Evolutionary conservation across 1,140 invertebrate genomes (phyloP).

Genomic region (Drosophila serrata): DNA sequence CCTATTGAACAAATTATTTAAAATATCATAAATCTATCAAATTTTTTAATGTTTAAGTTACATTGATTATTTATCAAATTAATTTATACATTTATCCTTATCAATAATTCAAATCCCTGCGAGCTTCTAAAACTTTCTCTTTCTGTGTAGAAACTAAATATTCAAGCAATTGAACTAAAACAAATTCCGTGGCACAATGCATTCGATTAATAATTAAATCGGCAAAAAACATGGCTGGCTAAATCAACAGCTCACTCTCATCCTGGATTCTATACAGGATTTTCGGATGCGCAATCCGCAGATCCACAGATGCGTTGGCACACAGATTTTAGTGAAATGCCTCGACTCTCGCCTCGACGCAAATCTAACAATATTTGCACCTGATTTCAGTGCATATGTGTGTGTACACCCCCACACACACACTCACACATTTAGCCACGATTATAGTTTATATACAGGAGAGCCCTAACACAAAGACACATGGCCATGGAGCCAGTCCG

Average conservation of each 20-base stretch:
- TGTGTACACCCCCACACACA: slow-evolving; percentile 8
- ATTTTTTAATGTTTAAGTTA: not conserved
- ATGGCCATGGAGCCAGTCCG: slow-evolving; percentile 34
- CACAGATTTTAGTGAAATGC: slow-evolving; percentile 39
- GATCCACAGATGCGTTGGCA: slow-evolving; percentile 31
- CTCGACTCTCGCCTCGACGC: slow-evolving; percentile 23
- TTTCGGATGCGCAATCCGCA: slow-evolving; percentile 25
- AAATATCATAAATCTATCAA: not conserved
- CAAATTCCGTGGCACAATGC: slow-evolving; percentile 33
- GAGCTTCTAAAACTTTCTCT: not conserved
- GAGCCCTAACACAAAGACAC: slow-evolving; percentile 22
- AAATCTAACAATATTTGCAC: slow-evolving; percentile 81
- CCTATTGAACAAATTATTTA: no score
- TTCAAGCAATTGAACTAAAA: slow-evolving; percentile 60
- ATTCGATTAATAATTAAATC: slow-evolving; percentile 72
- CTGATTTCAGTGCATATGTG: slow-evolving; percentile 61
- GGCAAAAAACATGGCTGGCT: slow-evolving; percentile 55
- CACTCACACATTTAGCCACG: slow-evolving; percentile 30
- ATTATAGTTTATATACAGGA: slow-evolving; percentile 44
- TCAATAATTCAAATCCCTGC: not conserved
- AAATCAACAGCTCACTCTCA: slow-evolving; percentile 46
- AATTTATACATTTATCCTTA: not conserved
- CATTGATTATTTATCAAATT: not conserved
- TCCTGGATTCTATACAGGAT: slow-evolving; percentile 14
- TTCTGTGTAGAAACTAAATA: slow-evolving; percentile 50